These are phyloP conservation scores for Eilema depressum DNA, from an alignment of 2,888 invertebrate genomes.

Conservation along the genomic window DNA sequence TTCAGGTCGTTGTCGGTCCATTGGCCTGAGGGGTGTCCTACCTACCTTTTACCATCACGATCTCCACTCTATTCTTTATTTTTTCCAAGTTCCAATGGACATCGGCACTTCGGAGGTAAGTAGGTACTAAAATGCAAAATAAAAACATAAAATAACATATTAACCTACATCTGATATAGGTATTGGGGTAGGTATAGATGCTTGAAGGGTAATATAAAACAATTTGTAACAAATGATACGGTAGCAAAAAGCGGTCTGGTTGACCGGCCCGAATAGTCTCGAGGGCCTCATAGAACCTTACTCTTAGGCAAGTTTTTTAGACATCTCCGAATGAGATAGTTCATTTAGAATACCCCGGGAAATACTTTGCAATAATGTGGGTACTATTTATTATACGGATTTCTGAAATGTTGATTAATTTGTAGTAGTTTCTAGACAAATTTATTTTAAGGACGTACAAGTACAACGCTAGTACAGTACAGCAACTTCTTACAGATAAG, in stretches of 20 bases:
- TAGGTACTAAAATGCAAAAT: background rate
- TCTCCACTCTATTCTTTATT: too few species aligned
- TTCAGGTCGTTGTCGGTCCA: too few species aligned
- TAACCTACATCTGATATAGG: conserved; percentile 12
- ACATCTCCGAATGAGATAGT: conserved; percentile 31
- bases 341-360: conserved; percentile 32
- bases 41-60: too few species aligned
- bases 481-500: too few species aligned
- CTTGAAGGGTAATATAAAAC: conserved; percentile 64
- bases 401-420: background rate
- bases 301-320: conserved; percentile 43
- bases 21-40: too few species aligned
- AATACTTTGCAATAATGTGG: conserved; percentile 9
- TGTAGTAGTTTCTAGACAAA: background rate
- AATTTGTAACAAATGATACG: conserved; percentile 59
- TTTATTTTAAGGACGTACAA: background rate
- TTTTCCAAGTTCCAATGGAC: too few species aligned
- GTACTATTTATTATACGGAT: background rate
- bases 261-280: conserved; percentile 47
- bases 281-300: conserved; percentile 54
- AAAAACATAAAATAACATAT: background rate
- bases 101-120: too few species aligned
- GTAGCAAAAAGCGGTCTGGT: conserved; percentile 32
- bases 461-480: too few species aligned
- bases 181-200: conserved; percentile 33